These are phyloP conservation scores for Adrianichthys oophorus DNA, from an alignment of 2,797 vertebrate genomes.

Conservation along the genomic window DNA sequence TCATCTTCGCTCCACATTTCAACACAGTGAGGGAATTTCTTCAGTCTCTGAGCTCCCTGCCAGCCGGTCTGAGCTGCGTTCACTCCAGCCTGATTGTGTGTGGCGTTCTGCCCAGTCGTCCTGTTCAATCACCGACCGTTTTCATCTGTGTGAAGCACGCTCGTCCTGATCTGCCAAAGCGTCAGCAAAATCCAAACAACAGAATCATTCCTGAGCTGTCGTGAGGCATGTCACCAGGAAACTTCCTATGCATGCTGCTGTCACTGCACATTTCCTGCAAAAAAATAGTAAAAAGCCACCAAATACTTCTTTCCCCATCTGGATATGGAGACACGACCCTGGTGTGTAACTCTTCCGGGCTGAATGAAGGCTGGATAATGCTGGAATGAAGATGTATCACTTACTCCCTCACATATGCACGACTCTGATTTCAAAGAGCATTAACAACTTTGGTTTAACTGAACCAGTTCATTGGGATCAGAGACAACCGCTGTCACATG, in stretches of 20 bases:
- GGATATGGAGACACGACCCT: no score
- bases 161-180: not conserved
- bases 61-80: not conserved
- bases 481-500: no score
- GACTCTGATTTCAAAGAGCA: no score
- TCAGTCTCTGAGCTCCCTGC: not conserved
- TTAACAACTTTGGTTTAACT: no score
- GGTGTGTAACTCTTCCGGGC: no score
- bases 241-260: not conserved
- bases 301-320: not conserved
- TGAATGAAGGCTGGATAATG: no score
- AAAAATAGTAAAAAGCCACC: not conserved
- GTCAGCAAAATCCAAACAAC: not conserved
- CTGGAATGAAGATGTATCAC: no score
- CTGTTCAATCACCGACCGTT: not conserved
- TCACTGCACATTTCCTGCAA: not conserved
- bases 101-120: not conserved
- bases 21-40: not conserved
- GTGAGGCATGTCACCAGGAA: not conserved
- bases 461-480: no score
- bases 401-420: no score
- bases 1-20: not conserved
- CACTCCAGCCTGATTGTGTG: not conserved
- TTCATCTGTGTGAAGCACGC: not conserved
- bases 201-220: not conserved